A percentile compares a stretch with the other conserved stretches of the same genome.
phyloP scores from a whole-genome alignment of 2,888 invertebrate species.

The Metalampra italica region DNA sequence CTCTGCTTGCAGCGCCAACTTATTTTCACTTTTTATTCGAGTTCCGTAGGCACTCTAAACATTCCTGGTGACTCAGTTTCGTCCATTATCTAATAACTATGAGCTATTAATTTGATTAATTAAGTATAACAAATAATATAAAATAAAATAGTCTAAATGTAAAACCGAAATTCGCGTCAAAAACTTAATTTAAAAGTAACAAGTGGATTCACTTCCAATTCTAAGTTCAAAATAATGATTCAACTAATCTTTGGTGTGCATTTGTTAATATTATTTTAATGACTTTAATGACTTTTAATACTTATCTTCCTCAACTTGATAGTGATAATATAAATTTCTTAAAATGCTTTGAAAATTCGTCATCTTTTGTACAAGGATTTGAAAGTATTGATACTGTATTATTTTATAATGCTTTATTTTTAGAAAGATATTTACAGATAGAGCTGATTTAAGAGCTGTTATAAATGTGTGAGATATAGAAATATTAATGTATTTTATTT shows the following conservation, averaged over 20 bases:
- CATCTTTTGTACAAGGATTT: not conserved
- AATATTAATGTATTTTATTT: too few relatives aligned
- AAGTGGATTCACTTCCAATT: not conserved
- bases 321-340: too few relatives aligned
- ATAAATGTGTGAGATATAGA: too few relatives aligned
- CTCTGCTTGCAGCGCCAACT: constrained; percentile 30
- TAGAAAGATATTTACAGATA: too few relatives aligned
- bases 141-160: too few relatives aligned
- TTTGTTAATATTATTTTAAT: not conserved
- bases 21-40: constrained; percentile 65
- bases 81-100: not conserved
- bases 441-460: too few relatives aligned
- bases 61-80: constrained; percentile 17
- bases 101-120: not conserved
- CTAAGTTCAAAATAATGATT: not conserved
- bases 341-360: not conserved
- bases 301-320: not conserved
- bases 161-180: not conserved
- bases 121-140: not conserved
- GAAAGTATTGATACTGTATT: not conserved
- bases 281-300: not conserved
- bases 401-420: too few relatives aligned
- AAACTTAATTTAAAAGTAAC: too few relatives aligned
- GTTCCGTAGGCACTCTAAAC: constrained; percentile 25
- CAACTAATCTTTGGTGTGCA: not conserved